Evolutionary conservation across 2,888 invertebrate species (phyloP).

Genomic region (Cephus pulcher): DNA sequence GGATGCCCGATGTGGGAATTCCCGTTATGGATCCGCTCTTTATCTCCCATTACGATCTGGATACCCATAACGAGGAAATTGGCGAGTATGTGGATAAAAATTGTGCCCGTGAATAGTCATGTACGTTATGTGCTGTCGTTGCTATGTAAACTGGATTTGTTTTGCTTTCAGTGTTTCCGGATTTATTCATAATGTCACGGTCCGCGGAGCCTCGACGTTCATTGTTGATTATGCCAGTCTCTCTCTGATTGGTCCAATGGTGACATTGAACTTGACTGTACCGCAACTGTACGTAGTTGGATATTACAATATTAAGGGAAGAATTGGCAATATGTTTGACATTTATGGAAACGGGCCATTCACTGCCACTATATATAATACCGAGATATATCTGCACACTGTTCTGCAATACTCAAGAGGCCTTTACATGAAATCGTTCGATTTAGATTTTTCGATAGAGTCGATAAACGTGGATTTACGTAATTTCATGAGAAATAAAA

Average conservation of each 20-base stretch:
- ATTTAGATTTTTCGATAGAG: constrained; percentile 52
- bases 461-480: constrained; percentile 41
- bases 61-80: constrained; percentile 51
- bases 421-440: constrained; percentile 57
- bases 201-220: constrained; percentile 52
- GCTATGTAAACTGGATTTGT: background rate
- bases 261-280: constrained; percentile 52
- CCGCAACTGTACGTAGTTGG: constrained; percentile 50
- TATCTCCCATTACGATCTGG: constrained; percentile 45
- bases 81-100: constrained; percentile 46
- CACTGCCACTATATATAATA: constrained; percentile 40
- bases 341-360: constrained; percentile 51
- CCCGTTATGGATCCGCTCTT: constrained; percentile 53
- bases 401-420: constrained; percentile 53
- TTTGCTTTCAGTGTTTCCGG: constrained; percentile 43
- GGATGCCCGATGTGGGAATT: constrained; percentile 54
- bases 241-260: constrained; percentile 53
- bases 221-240: constrained; percentile 51
- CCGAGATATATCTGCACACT: constrained; percentile 49
- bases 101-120: too few relatives aligned
- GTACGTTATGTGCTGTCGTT: background rate
- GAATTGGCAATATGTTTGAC: constrained; percentile 48
- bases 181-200: constrained; percentile 42
- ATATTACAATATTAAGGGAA: constrained; percentile 53
- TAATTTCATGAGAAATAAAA: constrained; percentile 54